A percentile compares a stretch with the other conserved stretches of the same genome.
These are phyloP conservation scores for Nephila pilipes DNA, from an alignment of 1,140 invertebrate species.

Conservation along the genomic window DNA sequence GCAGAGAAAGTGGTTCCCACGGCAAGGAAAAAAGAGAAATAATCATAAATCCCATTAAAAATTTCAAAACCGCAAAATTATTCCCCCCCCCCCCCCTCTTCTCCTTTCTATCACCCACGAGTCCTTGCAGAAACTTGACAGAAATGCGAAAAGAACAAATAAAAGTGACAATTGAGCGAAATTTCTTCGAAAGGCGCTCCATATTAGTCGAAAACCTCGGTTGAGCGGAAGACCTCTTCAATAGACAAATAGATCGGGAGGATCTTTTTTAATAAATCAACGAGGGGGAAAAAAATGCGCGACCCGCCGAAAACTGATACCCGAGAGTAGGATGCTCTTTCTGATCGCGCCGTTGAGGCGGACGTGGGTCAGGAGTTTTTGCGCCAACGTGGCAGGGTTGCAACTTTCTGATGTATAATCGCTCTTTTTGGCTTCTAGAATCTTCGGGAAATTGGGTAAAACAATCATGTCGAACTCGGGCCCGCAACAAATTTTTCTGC, in stretches of 20 bases:
- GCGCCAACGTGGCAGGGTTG: background rate
- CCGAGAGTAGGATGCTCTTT: constrained; percentile 39
- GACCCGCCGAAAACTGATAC: constrained; percentile 61
- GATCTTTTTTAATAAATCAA: constrained; percentile 25
- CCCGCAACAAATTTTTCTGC: no score
- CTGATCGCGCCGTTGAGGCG: constrained; percentile 60
- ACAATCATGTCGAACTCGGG: no score
- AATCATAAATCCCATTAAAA: background rate
- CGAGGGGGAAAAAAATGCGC: background rate
- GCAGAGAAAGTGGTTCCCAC: no score
- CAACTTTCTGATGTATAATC: background rate
- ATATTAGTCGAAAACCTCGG: background rate
- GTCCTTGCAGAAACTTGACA: background rate
- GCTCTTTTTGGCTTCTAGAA: background rate
- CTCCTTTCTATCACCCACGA: background rate
- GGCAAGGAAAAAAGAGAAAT: background rate
- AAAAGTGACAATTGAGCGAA: no score
- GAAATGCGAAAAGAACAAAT: background rate
- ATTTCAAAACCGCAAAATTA: background rate
- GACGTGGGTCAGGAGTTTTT: constrained; percentile 66
- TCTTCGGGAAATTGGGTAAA: no score
- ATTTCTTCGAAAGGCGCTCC: background rate
- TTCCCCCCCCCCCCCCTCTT: background rate
- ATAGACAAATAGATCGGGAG: background rate
- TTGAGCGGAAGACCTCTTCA: background rate